Evolutionary conservation across 2,797 vertebrate genomes (phyloP).

Genomic region (Rhabdomys pumilio): DNA sequence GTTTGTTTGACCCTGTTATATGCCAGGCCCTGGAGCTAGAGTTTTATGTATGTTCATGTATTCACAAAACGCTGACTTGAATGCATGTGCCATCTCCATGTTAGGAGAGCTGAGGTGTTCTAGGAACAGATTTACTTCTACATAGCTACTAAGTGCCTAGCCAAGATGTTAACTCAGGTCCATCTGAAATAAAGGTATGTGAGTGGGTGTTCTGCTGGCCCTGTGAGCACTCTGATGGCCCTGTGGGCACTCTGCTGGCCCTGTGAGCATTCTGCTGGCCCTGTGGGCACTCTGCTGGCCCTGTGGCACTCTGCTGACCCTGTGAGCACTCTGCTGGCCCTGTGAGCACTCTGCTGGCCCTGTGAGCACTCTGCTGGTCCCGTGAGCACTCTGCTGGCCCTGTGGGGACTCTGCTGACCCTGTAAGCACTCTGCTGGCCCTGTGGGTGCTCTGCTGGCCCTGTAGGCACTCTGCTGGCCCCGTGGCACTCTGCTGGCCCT

Average conservation of each 20-base stretch:
- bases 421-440: no score
- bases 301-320: no score
- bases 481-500: no score
- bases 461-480: neutral
- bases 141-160: neutral
- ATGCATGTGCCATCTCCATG: neutral
- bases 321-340: neutral
- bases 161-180: neutral
- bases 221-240: neutral
- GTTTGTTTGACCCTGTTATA: neutral
- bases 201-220: neutral
- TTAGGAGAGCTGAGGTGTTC: neutral
- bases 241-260: no score
- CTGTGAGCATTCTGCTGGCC: no score
- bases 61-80: neutral
- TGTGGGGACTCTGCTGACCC: no score
- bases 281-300: no score
- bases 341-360: no score
- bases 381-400: no score
- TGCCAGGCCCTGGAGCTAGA: neutral
- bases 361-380: no score
- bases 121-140: neutral
- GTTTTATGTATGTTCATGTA: neutral
- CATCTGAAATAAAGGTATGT: neutral
- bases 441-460: no score